Conservation (phyloP, 2,113 vertebrate genomes). For the Azemiops feae region DNA sequence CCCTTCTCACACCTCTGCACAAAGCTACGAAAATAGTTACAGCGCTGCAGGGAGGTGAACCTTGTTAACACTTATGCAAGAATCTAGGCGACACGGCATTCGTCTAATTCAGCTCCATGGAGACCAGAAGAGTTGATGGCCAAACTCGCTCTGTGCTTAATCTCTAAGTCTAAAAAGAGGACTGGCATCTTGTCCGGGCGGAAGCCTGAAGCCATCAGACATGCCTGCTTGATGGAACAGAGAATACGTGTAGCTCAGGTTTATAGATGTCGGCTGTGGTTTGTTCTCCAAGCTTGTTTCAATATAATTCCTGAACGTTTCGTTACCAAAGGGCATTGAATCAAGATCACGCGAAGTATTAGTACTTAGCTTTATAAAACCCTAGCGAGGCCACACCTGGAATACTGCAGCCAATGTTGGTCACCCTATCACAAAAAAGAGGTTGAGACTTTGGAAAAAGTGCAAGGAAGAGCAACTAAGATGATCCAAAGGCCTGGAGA, state of each 20-base stretch:
- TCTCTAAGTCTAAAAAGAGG: constrained; percentile 42
- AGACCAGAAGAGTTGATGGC: constrained; percentile 59
- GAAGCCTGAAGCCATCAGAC: constrained; percentile 23
- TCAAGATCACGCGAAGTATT: too few species aligned
- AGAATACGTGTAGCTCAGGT: too few species aligned
- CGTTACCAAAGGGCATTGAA: too few species aligned
- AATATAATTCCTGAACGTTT: too few species aligned
- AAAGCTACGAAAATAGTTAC: constrained; percentile 61
- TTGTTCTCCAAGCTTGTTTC: too few species aligned
- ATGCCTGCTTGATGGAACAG: background rate
- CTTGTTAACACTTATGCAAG: constrained; percentile 74
- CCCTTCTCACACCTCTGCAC: constrained; percentile 42
- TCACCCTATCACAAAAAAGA: too few species aligned
- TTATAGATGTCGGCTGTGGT: too few species aligned
- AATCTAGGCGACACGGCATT: constrained; percentile 67
- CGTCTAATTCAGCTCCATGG: constrained; percentile 66
- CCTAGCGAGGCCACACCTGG: too few species aligned
- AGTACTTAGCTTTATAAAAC: background rate
- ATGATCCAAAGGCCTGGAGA: too few species aligned
- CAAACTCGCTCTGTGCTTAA: constrained; percentile 50
- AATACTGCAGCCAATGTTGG: too few species aligned
- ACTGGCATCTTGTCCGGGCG: constrained; percentile 25
- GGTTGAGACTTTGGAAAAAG: too few species aligned
- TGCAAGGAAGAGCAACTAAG: too few species aligned
- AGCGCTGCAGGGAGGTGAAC: constrained; percentile 66